Base-by-base conservation (phyloP, 2,888 invertebrate genomes). In the Sinohyriopsis cumingii region DNA sequence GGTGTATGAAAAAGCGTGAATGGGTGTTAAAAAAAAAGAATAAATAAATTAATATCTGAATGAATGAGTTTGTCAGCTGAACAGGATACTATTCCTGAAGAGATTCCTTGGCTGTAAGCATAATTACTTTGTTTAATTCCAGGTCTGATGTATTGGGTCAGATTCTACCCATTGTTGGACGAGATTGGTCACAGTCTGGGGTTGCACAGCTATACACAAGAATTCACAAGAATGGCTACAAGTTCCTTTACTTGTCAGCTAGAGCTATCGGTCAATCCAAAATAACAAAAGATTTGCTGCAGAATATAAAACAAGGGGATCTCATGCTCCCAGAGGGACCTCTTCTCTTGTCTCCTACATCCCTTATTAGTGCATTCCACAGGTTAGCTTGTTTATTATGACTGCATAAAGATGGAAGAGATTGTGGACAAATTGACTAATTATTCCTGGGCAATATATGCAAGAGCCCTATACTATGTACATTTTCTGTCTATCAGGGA, bases 131-230 rank as follows among this genome's bases (percentile, higher is more conserved):
- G 45, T 45, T 45, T 45, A 45, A 45, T 75, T 84, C 56, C 86
- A 95, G 95, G 89, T 98, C 98, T 1, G 99, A 99, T 91, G 99
- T 99, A 0, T 91, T 99, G 80, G 99, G 99, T 0, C 99, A 99
- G 88, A 96, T 99, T 75, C 92, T 99, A 87, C 99, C 99, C 5
- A 95, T 98, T 88, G 96, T 99, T 68, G 99, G 99, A 73, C 96
- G 96, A 88, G 98, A 99, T 90, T 99, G 99, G 99, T 98, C 99
- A 2, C 99, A 99, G 91, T 94, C 96, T 19, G 99, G 99, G 12
- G 99, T 99, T 5, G 98, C 99, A 28, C 96, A 98, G 87, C 93
- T 99, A 0, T 99, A 98, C 90, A 97, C 96, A 24, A 96, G 97
- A 90, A 98, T 99, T 84, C 95, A 96, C 91, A 95, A 95, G 88